Evolutionary conservation across 2,888 invertebrate species (phyloP), one percentile per base, ranked within the genome.

Genomic region (Sycophila texana): DNA sequence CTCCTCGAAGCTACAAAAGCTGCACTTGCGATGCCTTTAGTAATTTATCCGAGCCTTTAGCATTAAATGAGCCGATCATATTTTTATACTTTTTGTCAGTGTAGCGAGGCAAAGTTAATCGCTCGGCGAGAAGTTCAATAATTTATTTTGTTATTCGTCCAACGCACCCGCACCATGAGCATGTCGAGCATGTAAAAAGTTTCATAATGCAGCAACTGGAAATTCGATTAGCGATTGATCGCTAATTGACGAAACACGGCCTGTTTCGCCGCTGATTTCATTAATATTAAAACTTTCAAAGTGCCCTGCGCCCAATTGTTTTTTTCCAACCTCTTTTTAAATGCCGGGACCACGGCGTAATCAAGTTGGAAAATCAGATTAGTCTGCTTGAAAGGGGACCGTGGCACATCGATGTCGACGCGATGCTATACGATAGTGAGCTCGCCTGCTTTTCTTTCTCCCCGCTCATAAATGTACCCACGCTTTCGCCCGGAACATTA

Each of bases 211-310:
- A 53, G 39, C 70, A 66, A 63, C 77, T 71, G 55, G 39, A 74
- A 71, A 79, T 81, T 81, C 74, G 70, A 70, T 81, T 78, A 81
- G 57, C 78, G 68, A 81, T 81, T 76, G 79, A 76, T 81, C 73
- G 76, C 53, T 81, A 81, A 81, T 79, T 81, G 73, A 60, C 73
- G 60, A 70, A 76, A 74, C 81, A 67, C 66, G 75, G 65, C 61
- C 63, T 57, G 70, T 75, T 75, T 68, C 79, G 14, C 77, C 55
- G 16, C 72, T 79, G 71, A 81, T 81, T 81, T 66, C 66, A 77
- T 81, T 77, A 79, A 76, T 77, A 79, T 81, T 81, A 81, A 79
- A 81, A 81, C 74, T 81, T 79, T 47, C 18, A 79, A 79, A 81
- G 81, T 81, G 79, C 77, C 79, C 76, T 18, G 65, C 66, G 61